Percentiles rank a stretch among this genome's conserved stretches.
Conservation (phyloP, 2,113 vertebrate species). For the Thamnaconus septentrionalis region DNA sequence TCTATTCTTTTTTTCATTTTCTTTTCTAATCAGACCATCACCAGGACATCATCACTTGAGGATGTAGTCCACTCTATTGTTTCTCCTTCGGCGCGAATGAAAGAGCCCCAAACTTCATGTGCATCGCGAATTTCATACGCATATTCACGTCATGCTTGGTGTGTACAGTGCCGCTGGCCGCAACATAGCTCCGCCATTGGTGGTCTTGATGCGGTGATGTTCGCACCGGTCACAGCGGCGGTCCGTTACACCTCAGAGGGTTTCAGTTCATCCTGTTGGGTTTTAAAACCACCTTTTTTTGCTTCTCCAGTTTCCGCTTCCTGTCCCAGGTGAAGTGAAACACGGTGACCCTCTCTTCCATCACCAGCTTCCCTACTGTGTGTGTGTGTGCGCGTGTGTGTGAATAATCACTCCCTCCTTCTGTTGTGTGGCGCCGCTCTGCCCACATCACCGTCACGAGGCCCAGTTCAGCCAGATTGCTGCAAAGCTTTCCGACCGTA, state of each 20-base stretch:
- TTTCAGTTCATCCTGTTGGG: conserved; percentile 30
- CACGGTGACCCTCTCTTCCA: conserved; percentile 1
- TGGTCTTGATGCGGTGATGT: conserved; percentile 12
- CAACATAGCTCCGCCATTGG: too few relatives aligned
- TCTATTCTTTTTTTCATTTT: too few relatives aligned
- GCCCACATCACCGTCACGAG: conserved; percentile 7
- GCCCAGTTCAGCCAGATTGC: not conserved
- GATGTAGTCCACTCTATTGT: too few relatives aligned
- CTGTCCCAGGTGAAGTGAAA: conserved; percentile 2
- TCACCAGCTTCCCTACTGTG: not conserved
- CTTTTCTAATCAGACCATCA: too few relatives aligned
- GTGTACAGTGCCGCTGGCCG: too few relatives aligned
- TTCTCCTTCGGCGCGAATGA: too few relatives aligned
- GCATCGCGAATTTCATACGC: too few relatives aligned
- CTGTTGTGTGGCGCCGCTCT: not conserved
- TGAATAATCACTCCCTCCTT: conserved; percentile 25
- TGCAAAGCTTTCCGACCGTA: not conserved
- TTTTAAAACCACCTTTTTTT: not conserved
- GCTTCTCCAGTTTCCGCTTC: not conserved
- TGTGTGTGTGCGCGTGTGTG: conserved; percentile 13
- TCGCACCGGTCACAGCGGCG: conserved; percentile 8
- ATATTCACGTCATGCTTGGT: too few relatives aligned
- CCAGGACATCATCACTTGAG: too few relatives aligned
- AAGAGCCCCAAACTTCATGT: too few relatives aligned
- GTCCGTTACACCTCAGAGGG: conserved; percentile 6